These are phyloP conservation scores for Toxotes jaculatrix DNA, from an alignment of 2,113 vertebrate species.

Conservation along the genomic window DNA sequence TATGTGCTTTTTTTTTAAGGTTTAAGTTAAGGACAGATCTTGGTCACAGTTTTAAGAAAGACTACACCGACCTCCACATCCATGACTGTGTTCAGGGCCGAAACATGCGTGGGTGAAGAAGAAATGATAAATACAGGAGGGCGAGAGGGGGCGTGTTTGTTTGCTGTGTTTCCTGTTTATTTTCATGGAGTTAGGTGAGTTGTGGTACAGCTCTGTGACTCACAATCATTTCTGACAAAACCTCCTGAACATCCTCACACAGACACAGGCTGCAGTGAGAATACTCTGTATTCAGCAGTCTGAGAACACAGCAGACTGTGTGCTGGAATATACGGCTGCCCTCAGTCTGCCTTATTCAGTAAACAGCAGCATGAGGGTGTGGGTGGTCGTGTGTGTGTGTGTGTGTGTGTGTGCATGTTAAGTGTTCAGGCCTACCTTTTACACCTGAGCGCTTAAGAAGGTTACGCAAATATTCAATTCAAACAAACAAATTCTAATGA, in stretches of 20 bases:
- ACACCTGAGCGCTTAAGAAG: constrained; percentile 55
- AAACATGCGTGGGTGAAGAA: too few species aligned
- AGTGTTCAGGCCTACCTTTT: constrained; percentile 45
- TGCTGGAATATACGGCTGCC: not conserved
- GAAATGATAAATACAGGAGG: too few species aligned
- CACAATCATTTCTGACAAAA: not conserved
- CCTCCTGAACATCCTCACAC: not conserved
- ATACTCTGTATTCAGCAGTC: too few species aligned
- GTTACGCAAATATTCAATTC: constrained; percentile 72
- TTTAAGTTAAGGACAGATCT: too few species aligned
- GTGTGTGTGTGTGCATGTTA: constrained; percentile 38
- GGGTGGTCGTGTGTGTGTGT: constrained; percentile 14
- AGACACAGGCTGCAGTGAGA: not conserved
- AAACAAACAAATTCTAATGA: constrained; percentile 71
- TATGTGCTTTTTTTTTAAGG: too few species aligned
- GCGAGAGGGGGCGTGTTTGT: too few species aligned
- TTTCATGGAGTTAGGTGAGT: not conserved
- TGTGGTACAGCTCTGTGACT: not conserved
- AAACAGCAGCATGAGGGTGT: not conserved
- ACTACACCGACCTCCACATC: too few species aligned
- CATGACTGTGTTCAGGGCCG: too few species aligned
- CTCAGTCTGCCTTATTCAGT: constrained; percentile 10
- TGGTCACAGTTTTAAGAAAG: too few species aligned
- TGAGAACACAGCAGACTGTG: not conserved
- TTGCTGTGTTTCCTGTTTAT: not conserved